Percentiles rank a stretch among this genome's conserved stretches.
phyloP scores from a whole-genome alignment of 2,797 vertebrate genomes.

The Protosalanx chinensis region DNA sequence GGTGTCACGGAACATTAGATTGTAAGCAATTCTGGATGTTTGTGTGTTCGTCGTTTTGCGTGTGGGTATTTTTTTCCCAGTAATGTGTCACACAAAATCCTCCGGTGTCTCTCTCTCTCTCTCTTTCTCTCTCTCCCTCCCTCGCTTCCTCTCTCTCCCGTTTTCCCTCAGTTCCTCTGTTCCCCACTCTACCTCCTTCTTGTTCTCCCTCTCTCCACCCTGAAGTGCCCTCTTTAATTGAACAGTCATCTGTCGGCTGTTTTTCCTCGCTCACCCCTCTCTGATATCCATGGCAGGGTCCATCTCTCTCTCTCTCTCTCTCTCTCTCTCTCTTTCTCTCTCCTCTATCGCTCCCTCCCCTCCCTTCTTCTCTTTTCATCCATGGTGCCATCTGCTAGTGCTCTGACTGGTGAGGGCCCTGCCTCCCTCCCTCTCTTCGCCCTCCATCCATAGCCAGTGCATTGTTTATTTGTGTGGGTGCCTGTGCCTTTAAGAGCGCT shows the following conservation, averaged over 20 bases:
- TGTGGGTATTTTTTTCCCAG: conserved; percentile 36
- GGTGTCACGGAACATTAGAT: background rate
- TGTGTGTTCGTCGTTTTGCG: conserved; percentile 21
- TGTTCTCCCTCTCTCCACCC: conserved; percentile 51
- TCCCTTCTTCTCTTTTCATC: background rate
- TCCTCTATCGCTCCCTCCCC: conserved; percentile 29
- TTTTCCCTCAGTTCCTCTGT: conserved; percentile 23
- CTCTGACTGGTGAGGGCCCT: background rate
- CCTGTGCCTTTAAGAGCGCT: conserved; percentile 80
- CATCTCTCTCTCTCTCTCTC: conserved; percentile 39
- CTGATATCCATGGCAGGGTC: conserved; percentile 44
- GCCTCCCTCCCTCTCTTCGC: conserved; percentile 16
- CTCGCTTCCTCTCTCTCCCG: background rate
- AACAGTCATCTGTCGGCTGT: conserved; percentile 65
- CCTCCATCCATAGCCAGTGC: conserved; percentile 25
- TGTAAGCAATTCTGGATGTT: conserved; percentile 7
- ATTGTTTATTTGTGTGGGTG: conserved; percentile 51
- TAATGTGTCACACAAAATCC: conserved; percentile 51
- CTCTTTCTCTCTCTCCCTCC: conserved; percentile 15
- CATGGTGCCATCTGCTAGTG: conserved; percentile 42
- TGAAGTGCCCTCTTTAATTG: conserved; percentile 66
- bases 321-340: conserved; percentile 17
- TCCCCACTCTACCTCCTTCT: conserved; percentile 31
- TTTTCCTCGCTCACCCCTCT: conserved; percentile 25
- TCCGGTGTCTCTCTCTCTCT: conserved; percentile 48